Base-by-base conservation (phyloP, 2,113 vertebrate species). In the Hippocampus mohnikei region DNA sequence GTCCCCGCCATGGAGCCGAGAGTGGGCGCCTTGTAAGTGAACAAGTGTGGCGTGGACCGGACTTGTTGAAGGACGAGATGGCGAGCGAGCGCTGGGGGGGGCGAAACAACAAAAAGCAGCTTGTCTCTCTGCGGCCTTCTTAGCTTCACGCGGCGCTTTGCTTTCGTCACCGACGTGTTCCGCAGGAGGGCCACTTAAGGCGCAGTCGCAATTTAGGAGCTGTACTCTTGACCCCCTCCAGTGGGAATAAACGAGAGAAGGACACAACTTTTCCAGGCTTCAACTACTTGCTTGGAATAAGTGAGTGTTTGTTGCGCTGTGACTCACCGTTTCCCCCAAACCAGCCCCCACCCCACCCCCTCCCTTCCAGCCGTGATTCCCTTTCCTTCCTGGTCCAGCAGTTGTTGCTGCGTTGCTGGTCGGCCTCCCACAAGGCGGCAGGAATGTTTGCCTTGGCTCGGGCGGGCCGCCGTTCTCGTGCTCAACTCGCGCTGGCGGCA, bases 251-350 rank as follows among this genome's bases (percentile, higher is more conserved):
- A 42, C 20, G 5, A 40, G 42, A 18, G 63, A 9, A 7, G 23
- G 63, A 65, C 42, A 46, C 63, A 46, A 65, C 23, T 65, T 65
- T 65, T 65, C 63, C 63, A 65, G 41, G 41, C 58, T 33, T 23
- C 52, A 53, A 53, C 52, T 1, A 23, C 21, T 11, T 53, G 52
- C 52, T n/a, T 16, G 63, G 63, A 65, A 65, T 23, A 65, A 46
- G 41, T 23, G 41, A 44, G 2, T 46, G 40, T 65, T 65, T 46
- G 63, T 65, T 1, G 21, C 37, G 3, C 21, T 3, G 21, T 23
- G 41, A 64, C 21, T 42, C 37, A 64, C 21, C 10, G 37, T 20
- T 8, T 3, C 2, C 8, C n/a, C 25, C 9, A n/a, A n/a, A n/a
- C 37, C 16, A 8, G 13, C 12, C 25, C 56, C 27, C 12, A 13